Evolutionary conservation across 2,888 invertebrate species (phyloP).

Genomic region (Phortica okadai): DNA sequence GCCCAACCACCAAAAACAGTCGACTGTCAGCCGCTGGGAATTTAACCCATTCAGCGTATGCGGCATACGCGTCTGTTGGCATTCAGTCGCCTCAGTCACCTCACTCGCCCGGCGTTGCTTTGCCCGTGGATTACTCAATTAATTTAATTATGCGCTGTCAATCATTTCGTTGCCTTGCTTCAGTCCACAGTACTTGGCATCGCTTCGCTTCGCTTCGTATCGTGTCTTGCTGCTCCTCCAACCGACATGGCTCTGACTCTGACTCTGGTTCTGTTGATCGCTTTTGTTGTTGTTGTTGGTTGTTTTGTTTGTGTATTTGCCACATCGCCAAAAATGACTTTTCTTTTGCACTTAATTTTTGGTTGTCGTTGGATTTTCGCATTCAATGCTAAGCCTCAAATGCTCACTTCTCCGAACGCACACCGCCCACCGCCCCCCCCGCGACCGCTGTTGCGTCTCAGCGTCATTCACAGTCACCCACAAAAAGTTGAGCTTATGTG

Average conservation of each 20-base stretch:
- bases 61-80: slow-evolving; percentile 12
- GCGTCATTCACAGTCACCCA: too few relatives aligned
- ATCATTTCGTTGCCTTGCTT: slow-evolving; percentile 73
- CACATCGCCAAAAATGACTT: slow-evolving; percentile 55
- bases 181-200: slow-evolving; percentile 2
- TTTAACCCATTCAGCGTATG: slow-evolving; percentile 64
- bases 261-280: not conserved
- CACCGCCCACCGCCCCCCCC: not conserved
- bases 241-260: not conserved
- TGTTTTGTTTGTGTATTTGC: slow-evolving; percentile 9
- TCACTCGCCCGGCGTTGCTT: slow-evolving; percentile 39
- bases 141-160: slow-evolving; percentile 78
- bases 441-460: not conserved
- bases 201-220: not conserved
- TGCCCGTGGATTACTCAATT: slow-evolving; percentile 77
- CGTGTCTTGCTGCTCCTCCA: not conserved
- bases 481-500: slow-evolving; percentile 28
- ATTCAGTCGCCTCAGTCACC: not conserved
- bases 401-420: not conserved
- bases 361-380: slow-evolving; percentile 56
- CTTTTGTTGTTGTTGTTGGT: slow-evolving; percentile 4
- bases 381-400: slow-evolving; percentile 34
- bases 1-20: not conserved
- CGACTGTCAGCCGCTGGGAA: slow-evolving; percentile 54
- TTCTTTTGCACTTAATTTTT: slow-evolving; percentile 72